Percentiles rank a stretch among this genome's conserved stretches.
Conservation (phyloP, 2,888 invertebrate genomes). For the Dynastes grantii region DNA sequence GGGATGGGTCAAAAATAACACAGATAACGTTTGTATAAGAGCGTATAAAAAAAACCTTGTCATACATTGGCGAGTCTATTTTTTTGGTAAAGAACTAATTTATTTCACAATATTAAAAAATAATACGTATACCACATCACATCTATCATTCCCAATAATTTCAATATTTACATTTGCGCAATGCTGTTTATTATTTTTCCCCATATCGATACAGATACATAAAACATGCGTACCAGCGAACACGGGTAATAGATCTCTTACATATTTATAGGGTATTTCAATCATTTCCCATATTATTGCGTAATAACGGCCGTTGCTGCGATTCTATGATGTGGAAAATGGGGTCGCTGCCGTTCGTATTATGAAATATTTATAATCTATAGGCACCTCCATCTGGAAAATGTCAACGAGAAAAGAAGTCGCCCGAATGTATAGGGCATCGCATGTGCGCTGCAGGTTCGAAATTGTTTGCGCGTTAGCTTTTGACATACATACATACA, state of each 20-base stretch:
- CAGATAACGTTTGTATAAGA: no score
- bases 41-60: no score
- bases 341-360: constrained; percentile 14
- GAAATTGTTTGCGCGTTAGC: background rate
- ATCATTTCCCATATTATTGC: background rate
- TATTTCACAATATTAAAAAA: no score
- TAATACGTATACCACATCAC: no score
- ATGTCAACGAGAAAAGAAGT: constrained; percentile 22
- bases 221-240: background rate
- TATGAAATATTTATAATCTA: constrained; percentile 27
- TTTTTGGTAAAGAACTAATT: no score
- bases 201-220: background rate
- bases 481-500: no score
- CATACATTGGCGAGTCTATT: no score
- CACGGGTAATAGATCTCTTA: background rate
- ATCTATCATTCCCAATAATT: background rate
- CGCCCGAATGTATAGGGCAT: background rate
- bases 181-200: background rate
- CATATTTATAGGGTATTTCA: constrained; percentile 8
- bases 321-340: background rate
- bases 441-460: background rate
- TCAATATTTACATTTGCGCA: constrained; percentile 1
- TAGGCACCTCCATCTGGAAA: constrained; percentile 32
- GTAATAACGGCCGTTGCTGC: background rate
- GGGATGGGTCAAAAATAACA: no score